These are phyloP conservation scores for Leptinotarsa tumamoca DNA, from an alignment of 2,888 invertebrate species.

Conservation along the genomic window DNA sequence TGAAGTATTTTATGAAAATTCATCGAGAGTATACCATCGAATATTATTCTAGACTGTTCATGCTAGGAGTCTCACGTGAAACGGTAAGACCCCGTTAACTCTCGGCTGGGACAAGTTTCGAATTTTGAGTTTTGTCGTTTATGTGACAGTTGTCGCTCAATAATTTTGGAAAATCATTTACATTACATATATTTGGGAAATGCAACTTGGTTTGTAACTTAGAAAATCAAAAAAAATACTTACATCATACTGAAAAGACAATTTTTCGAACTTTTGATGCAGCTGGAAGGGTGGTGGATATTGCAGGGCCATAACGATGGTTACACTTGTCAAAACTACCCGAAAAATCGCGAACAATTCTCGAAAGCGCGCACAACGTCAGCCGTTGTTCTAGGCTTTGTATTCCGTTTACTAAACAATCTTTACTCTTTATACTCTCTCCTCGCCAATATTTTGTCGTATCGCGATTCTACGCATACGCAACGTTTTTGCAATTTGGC, in stretches of 20 bases:
- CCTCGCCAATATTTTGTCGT: slow-evolving; percentile 29
- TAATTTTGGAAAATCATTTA: too few species aligned
- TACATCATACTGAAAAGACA: slow-evolving; percentile 60
- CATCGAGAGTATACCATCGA: too few species aligned
- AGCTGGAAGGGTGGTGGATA: slow-evolving; percentile 53
- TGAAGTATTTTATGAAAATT: too few species aligned
- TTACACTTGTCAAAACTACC: slow-evolving; percentile 17
- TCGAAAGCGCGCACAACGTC: slow-evolving; percentile 18
- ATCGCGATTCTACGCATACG: slow-evolving; percentile 45
- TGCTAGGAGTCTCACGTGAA: too few species aligned
- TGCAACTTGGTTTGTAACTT: not conserved
- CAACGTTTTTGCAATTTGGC: slow-evolving; percentile 28
- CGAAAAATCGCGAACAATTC: slow-evolving; percentile 23
- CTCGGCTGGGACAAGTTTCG: too few species aligned
- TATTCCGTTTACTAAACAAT: slow-evolving; percentile 40
- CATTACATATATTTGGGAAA: too few species aligned
- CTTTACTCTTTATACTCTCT: slow-evolving; percentile 40
- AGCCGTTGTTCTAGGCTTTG: slow-evolving; percentile 28
- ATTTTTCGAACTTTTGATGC: slow-evolving; percentile 57
- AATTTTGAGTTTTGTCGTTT: too few species aligned
- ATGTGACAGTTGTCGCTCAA: too few species aligned
- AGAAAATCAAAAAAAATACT: slow-evolving; percentile 32
- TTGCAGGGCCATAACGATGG: slow-evolving; percentile 55
- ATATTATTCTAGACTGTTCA: too few species aligned
- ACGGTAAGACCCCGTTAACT: too few species aligned